These are phyloP conservation scores for Tyto alba DNA, from an alignment of 2,113 vertebrate genomes.

Conservation along the genomic window DNA sequence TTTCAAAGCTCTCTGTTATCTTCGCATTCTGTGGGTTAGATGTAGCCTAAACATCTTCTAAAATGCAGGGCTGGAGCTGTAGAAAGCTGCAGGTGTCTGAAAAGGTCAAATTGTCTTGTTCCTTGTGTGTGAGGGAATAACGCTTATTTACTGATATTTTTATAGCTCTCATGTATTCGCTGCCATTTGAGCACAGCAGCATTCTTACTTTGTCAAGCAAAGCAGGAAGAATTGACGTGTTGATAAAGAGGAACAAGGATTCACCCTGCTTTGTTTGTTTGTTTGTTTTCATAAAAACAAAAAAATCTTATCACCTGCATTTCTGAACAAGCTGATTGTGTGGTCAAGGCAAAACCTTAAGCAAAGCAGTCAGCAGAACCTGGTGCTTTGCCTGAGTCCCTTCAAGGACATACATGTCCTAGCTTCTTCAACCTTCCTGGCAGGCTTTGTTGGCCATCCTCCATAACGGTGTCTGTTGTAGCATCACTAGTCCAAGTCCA, in stretches of 20 bases:
- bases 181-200: background rate
- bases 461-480: background rate
- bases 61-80: background rate
- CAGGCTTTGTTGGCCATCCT: background rate
- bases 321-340: background rate
- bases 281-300: no score
- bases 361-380: background rate
- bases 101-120: background rate
- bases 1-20: background rate
- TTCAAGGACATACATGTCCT: background rate
- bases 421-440: background rate
- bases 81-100: background rate
- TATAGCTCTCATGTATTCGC: background rate
- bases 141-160: background rate
- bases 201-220: background rate
- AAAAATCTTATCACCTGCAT: background rate
- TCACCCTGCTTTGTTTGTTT: background rate
- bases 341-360: background rate
- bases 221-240: background rate
- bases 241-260: background rate
- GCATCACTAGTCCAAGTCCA: accelerated
- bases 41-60: background rate
- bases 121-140: background rate
- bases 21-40: background rate
- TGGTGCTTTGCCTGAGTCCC: background rate